phyloP scores from a whole-genome alignment of 2,113 vertebrate species.

The Heptranchias perlo region DNA sequence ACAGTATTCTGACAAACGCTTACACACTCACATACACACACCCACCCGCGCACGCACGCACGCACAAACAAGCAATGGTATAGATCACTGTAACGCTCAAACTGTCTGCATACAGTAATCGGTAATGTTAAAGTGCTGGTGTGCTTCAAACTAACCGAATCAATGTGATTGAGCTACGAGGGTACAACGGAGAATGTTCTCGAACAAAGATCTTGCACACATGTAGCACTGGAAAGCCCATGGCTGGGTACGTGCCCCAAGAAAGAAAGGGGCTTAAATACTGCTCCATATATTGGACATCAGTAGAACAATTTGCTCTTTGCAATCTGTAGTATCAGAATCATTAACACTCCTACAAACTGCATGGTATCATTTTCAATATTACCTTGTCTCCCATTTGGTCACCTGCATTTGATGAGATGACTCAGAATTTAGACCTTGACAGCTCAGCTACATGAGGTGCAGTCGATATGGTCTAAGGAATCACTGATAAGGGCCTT shows the following conservation, averaged over 20 bases:
- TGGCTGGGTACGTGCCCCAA: not conserved
- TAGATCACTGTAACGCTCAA: slow-evolving; percentile 43
- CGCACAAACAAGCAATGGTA: slow-evolving; percentile 45
- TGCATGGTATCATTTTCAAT: not conserved
- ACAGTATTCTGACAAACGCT: not conserved
- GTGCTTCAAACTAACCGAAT: slow-evolving; percentile 49
- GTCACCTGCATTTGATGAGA: not conserved
- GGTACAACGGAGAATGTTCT: slow-evolving; percentile 31
- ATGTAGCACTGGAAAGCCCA: slow-evolving; percentile 16
- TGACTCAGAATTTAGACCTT: not conserved
- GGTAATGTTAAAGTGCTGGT: slow-evolving; percentile 52
- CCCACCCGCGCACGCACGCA: slow-evolving; percentile 39
- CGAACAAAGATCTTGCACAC: slow-evolving; percentile 33
- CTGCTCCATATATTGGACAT: slow-evolving; percentile 30
- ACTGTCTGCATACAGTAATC: slow-evolving; percentile 49
- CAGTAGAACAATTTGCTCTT: not conserved
- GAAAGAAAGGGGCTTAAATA: not conserved
- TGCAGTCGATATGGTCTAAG: not conserved
- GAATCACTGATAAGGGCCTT: not conserved
- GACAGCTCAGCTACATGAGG: not conserved
- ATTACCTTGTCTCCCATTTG: not conserved
- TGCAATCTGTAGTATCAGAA: not conserved
- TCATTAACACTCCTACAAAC: slow-evolving; percentile 10
- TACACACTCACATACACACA: slow-evolving; percentile 41
- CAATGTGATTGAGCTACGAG: slow-evolving; percentile 40